Conservation (phyloP, 2,797 vertebrate genomes). For the Notolabrus celidotus region DNA sequence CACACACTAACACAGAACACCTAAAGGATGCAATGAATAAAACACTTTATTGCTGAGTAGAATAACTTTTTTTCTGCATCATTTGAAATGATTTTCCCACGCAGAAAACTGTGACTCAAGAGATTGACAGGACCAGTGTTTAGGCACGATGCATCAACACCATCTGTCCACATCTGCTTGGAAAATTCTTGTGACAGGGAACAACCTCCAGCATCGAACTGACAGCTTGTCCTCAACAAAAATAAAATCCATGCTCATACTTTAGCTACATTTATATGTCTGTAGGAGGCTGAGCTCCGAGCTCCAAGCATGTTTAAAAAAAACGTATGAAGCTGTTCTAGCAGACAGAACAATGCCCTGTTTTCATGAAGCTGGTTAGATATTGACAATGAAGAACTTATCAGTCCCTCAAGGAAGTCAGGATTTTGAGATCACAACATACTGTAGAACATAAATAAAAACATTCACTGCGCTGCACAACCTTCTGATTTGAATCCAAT, state of each 20-base stretch:
- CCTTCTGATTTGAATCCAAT: too few species aligned
- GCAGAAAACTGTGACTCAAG: slow-evolving; percentile 29
- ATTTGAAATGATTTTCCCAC: slow-evolving; percentile 1
- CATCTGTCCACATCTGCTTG: slow-evolving; percentile 51
- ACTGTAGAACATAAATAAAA: too few species aligned
- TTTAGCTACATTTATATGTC: slow-evolving; percentile 2
- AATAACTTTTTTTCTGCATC: background rate
- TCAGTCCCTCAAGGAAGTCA: too few species aligned
- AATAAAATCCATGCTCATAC: slow-evolving; percentile 11
- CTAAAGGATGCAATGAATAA: too few species aligned
- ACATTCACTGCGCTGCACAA: too few species aligned
- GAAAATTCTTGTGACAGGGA: slow-evolving; percentile 24
- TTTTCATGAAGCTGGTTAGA: background rate
- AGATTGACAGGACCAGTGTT: slow-evolving; percentile 31
- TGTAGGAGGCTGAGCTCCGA: background rate
- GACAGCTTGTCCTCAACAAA: slow-evolving; percentile 19
- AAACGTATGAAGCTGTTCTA: background rate
- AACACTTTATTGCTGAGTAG: background rate
- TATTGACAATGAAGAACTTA: background rate
- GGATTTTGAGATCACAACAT: too few species aligned
- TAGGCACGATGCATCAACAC: slow-evolving; percentile 14
- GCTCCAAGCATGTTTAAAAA: background rate
- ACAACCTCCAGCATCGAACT: slow-evolving; percentile 11
- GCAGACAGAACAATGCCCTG: background rate
- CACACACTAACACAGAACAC: background rate